Evolutionary conservation across 1,140 invertebrate genomes (phyloP).

Genomic region (Drosophila nigromelanica): DNA sequence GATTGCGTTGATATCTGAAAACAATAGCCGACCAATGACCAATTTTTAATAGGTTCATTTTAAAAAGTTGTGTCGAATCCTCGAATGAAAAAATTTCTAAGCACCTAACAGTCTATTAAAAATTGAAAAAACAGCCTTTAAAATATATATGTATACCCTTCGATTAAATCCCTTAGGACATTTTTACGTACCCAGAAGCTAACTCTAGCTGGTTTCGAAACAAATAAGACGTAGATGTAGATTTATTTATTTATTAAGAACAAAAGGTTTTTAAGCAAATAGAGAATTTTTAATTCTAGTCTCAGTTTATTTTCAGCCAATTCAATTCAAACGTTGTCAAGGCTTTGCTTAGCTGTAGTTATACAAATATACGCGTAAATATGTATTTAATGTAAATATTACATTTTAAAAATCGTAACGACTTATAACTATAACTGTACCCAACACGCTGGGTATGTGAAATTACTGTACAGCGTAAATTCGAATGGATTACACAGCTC

Average conservation of each 20-base stretch:
- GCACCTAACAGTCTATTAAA: too few relatives aligned
- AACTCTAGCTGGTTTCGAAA: too few relatives aligned
- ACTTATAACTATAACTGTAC: constrained; percentile 16
- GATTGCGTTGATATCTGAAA: too few relatives aligned
- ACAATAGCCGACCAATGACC: too few relatives aligned
- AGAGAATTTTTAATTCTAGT: neutral
- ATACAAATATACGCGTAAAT: constrained; percentile 8
- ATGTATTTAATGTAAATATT: constrained; percentile 34
- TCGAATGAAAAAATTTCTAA: too few relatives aligned
- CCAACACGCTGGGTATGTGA: constrained; percentile 13
- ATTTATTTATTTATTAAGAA: neutral
- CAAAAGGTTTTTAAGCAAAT: neutral
- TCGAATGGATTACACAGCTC: constrained; percentile 31
- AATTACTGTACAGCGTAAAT: constrained; percentile 45
- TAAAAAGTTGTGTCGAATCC: too few relatives aligned
- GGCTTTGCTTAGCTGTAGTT: constrained; percentile 6
- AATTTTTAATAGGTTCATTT: too few relatives aligned
- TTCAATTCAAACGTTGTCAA: neutral
- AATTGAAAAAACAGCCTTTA: too few relatives aligned
- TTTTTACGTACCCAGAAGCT: too few relatives aligned
- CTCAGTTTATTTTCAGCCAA: constrained; percentile 2
- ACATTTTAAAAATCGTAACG: constrained; percentile 30
- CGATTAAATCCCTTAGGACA: too few relatives aligned
- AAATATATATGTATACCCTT: too few relatives aligned
- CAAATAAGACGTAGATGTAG: too few relatives aligned